Base-by-base conservation (phyloP, 1,140 invertebrate genomes). In the Drosophila athabasca region DNA sequence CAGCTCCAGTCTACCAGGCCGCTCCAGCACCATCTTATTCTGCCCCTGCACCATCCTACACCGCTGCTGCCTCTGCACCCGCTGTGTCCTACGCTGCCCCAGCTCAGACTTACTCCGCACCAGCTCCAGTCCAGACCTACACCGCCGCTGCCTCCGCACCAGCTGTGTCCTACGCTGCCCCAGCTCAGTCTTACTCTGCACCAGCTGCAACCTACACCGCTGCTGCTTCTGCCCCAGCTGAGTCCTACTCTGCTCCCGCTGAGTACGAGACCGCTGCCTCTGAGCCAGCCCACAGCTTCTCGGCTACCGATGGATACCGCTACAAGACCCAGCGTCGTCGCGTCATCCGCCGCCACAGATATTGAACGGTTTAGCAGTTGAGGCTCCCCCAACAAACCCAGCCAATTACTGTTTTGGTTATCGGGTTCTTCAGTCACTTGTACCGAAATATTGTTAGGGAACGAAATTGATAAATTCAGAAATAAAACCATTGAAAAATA, bases 271-370 rank as follows among this genome's bases (percentile, higher is more conserved):
- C 73, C 58, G 84, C 79, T 15, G 76, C 84, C 19, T 88, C 84
- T 17, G 84, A 77, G 51, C 67, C 78, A 43, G 82, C 78, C 17
- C 74, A 85, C 66, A 62, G 57, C 66, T 85, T 62, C 81, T 85
- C 81, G 5, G 15, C 80, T 45, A 62, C 11, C 49, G 76, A 83
- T 57, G 84, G 83, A 49, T 87, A 87, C 77, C 82, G 82, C 62
- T 87, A 87, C 77, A 87, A 69, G 77, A 87, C 82, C 68, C 69
- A 78, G 8, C 77, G 78, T 65, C 79, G 79, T 75, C 82, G 82
- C 61, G 78, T 87, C 62, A 17, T 87, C 73, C 81, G 81, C 26
- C 87, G 87, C 52, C 85, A 72, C 72, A 76, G 69, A 59, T 85
- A 67, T 62, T 88, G 88, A 78, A 70, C 57, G 55, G 59, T 31